Evolutionary conservation across 2,113 vertebrate species (phyloP).

Genomic region (Corydoras sp.): DNA sequence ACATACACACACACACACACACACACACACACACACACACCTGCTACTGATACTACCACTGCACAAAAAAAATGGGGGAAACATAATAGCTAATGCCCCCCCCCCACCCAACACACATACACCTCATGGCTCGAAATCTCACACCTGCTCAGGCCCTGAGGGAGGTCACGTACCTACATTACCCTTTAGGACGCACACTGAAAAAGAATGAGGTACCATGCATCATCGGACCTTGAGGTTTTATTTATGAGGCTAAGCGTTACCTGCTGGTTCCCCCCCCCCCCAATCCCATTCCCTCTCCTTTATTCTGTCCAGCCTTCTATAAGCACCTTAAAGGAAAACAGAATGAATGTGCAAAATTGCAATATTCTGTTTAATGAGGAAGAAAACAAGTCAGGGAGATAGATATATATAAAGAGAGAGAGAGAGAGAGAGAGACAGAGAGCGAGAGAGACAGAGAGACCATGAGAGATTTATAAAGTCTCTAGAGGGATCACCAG

Average conservation of each 20-base stretch:
- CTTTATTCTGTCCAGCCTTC: no score
- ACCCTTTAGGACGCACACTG: conserved; percentile 36
- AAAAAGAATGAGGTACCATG: conserved; percentile 32
- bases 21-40: conserved; percentile 16
- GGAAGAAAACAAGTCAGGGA: not conserved
- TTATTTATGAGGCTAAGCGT: conserved; percentile 62
- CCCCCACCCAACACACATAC: conserved; percentile 16
- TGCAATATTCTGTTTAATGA: not conserved
- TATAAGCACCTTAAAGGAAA: no score
- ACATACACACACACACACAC: conserved; percentile 11
- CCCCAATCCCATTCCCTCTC: conserved; percentile 7
- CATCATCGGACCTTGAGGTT: conserved; percentile 56
- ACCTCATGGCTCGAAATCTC: conserved; percentile 31
- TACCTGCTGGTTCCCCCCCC: not conserved
- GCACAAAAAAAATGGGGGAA: conserved; percentile 36
- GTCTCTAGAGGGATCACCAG: not conserved
- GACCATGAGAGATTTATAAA: not conserved
- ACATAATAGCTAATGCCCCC: conserved; percentile 2
- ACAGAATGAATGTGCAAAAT: not conserved
- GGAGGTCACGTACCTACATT: conserved; percentile 65
- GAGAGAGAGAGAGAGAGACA: not conserved
- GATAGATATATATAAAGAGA: not conserved
- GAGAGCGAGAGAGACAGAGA: no score
- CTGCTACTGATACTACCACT: conserved; percentile 18
- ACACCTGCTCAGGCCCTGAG: conserved; percentile 62